Evolutionary conservation across 2,797 vertebrate species (phyloP).

Genomic region (Rhyacichthys aspro): DNA sequence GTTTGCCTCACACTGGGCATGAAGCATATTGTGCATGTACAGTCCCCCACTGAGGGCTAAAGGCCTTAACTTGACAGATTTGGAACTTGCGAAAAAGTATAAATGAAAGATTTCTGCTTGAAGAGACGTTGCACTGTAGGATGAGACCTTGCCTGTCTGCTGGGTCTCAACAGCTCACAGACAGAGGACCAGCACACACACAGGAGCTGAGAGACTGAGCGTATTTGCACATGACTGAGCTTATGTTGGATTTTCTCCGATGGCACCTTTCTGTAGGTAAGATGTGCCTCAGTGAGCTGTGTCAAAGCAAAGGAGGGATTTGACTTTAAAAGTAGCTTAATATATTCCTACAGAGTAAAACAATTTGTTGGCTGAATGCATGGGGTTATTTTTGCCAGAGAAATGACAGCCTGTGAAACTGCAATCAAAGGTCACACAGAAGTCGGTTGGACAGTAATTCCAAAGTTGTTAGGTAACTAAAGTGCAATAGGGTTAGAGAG

Average conservation of each 20-base stretch:
- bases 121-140: slow-evolving; percentile 3
- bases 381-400: slow-evolving; percentile 6
- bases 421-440: too few species aligned
- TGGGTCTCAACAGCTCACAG: neutral
- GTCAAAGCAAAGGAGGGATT: slow-evolving; percentile 2
- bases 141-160: slow-evolving; percentile 11
- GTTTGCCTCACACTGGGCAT: neutral
- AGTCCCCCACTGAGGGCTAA: slow-evolving; percentile 12
- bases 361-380: slow-evolving; percentile 27
- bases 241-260: neutral
- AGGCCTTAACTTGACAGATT: slow-evolving; percentile 8
- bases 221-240: slow-evolving; percentile 14
- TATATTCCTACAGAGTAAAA: neutral
- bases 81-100: slow-evolving; percentile 10
- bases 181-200: slow-evolving; percentile 1
- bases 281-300: slow-evolving; percentile 11
- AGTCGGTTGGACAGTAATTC: too few species aligned
- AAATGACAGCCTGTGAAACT: slow-evolving; percentile 6
- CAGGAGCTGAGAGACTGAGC: neutral
- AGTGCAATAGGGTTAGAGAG: too few species aligned
- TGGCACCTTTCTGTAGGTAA: slow-evolving; percentile 7
- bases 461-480: neutral
- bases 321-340: neutral
- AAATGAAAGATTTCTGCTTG: slow-evolving; percentile 15
- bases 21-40: slow-evolving; percentile 1